Conservation (phyloP, 2,888 invertebrate species). For the Fragum sueziense region DNA sequence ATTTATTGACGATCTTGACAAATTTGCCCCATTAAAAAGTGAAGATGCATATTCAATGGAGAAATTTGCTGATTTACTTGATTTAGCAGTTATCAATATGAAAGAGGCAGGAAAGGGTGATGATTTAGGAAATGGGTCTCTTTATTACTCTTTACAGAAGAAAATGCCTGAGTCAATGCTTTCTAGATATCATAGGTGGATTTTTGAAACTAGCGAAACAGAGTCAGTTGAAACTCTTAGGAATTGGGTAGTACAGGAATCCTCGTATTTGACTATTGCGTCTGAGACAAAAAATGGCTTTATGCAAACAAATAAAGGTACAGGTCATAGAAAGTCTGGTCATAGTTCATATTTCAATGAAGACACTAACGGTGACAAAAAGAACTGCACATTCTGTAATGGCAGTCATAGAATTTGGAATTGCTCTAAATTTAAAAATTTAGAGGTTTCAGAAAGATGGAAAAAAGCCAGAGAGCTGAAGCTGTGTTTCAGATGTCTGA, state of each 20-base stretch:
- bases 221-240: neutral
- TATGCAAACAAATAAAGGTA: neutral
- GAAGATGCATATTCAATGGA: too few relatives aligned
- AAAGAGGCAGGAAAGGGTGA: too few relatives aligned
- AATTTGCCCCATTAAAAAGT: too few relatives aligned
- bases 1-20: too few relatives aligned
- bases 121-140: too few relatives aligned
- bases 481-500: constrained; percentile 3
- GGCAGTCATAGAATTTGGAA: constrained; percentile 1
- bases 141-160: too few relatives aligned
- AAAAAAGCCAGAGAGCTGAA: neutral
- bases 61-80: too few relatives aligned
- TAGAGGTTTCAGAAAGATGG: constrained; percentile 8
- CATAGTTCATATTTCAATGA: neutral
- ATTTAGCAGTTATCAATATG: too few relatives aligned
- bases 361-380: neutral
- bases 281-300: neutral
- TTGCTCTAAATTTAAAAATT: neutral
- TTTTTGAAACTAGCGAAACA: too few relatives aligned
- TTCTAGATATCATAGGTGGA: too few relatives aligned
- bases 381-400: neutral
- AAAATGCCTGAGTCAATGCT: too few relatives aligned
- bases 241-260: neutral
- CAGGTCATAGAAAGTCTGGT: neutral
- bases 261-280: neutral